Evolutionary conservation across 1,140 invertebrate species (phyloP).

Genomic region (Sitodiplosis mosellana): DNA sequence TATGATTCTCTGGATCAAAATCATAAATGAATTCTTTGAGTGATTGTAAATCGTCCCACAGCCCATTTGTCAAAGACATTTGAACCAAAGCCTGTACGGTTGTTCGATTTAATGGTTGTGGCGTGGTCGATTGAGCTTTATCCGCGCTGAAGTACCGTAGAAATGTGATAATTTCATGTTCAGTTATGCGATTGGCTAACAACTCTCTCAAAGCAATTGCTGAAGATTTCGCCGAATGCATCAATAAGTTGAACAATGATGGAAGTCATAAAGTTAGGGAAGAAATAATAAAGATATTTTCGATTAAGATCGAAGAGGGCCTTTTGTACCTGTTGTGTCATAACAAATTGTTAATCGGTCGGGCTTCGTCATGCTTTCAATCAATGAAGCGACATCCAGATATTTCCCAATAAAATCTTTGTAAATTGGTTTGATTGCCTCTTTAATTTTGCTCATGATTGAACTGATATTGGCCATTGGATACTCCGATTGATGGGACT

Average conservation of each 20-base stretch:
- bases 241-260: conserved; percentile 2
- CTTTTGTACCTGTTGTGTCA: conserved; percentile 13
- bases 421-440: conserved; percentile 39
- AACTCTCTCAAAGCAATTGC: conserved; percentile 35
- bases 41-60: conserved; percentile 48
- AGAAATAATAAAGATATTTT: background rate
- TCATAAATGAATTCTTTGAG: conserved; percentile 42
- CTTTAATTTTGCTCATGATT: conserved; percentile 50
- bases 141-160: conserved; percentile 37
- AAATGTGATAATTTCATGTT: conserved; percentile 60
- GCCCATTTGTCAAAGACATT: conserved; percentile 39
- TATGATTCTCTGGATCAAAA: conserved; percentile 31
- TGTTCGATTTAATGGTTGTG: conserved; percentile 22
- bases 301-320: background rate
- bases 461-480: conserved; percentile 43
- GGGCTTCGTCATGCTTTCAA: conserved; percentile 22
- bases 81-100: conserved; percentile 39
- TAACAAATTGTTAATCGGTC: conserved; percentile 34
- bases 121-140: conserved; percentile 25
- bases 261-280: background rate
- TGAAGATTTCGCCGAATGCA: conserved; percentile 7
- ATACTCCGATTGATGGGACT: conserved; percentile 51
- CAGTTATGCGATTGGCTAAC: conserved; percentile 43
- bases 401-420: conserved; percentile 54
- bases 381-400: conserved; percentile 17